Conservation (phyloP, 2,113 vertebrate genomes). For the Geococcyx californianus region DNA sequence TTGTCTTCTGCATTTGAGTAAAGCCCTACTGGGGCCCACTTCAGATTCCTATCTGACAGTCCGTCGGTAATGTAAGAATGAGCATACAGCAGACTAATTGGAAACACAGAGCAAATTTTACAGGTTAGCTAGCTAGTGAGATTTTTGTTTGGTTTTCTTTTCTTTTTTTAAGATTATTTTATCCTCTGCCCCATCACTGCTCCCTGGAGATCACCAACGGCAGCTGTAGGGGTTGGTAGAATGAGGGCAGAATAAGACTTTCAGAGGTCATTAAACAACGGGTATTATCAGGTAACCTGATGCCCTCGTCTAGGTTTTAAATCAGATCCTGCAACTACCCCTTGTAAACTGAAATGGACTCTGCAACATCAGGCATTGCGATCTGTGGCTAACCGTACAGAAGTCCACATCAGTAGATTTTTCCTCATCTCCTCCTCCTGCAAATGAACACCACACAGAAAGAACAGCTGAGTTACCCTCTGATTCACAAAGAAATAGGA, state of each 20-base stretch:
- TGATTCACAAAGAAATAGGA: constrained; percentile 22
- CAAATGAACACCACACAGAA: background rate
- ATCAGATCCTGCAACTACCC: background rate
- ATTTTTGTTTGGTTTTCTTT: background rate
- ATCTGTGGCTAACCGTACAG: background rate
- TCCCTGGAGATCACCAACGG: background rate
- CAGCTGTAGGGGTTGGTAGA: background rate
- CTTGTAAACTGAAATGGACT: background rate
- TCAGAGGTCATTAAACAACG: background rate
- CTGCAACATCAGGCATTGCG: background rate
- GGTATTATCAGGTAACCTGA: constrained; percentile 16
- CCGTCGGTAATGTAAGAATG: constrained; percentile 20
- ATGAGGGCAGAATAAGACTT: background rate
- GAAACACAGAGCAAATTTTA: constrained; percentile 65
- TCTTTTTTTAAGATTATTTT: background rate
- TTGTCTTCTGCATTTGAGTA: constrained; percentile 3
- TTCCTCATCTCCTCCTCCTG: background rate
- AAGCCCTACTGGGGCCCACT: background rate
- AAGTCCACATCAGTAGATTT: constrained; percentile 15
- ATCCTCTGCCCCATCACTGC: background rate
- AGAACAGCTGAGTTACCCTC: constrained; percentile 1
- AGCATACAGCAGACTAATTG: constrained; percentile 22
- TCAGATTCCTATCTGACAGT: constrained; percentile 55
- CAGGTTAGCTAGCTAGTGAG: background rate
- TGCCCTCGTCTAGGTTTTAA: constrained; percentile 24